These are phyloP conservation scores for Drosophila busckii DNA, from an alignment of 1,140 invertebrate genomes.

Conservation along the genomic window DNA sequence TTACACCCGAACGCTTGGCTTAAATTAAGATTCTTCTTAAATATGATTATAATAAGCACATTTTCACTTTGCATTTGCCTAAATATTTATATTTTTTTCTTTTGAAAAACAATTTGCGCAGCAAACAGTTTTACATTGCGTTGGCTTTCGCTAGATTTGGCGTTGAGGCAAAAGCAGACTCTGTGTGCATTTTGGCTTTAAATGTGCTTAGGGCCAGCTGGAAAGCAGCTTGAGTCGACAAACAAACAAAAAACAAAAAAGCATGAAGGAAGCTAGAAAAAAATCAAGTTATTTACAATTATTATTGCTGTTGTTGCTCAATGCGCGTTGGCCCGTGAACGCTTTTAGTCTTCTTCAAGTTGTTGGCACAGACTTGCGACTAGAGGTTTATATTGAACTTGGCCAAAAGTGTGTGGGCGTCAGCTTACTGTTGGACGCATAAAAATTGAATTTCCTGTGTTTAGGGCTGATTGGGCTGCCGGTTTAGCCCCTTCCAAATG, in stretches of 20 bases:
- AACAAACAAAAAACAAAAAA: slow-evolving; percentile 7
- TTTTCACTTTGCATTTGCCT: slow-evolving; percentile 9
- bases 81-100: slow-evolving; percentile 10
- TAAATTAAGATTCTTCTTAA: too few species aligned
- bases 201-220: slow-evolving; percentile 42
- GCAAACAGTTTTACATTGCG: slow-evolving; percentile 41
- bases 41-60: too few species aligned
- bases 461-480: slow-evolving; percentile 63
- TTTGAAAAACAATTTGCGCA: slow-evolving; percentile 50
- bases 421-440: slow-evolving; percentile 44
- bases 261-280: slow-evolving; percentile 8
- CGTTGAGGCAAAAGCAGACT: too few species aligned
- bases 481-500: slow-evolving; percentile 21
- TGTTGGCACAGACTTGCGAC: slow-evolving; percentile 37
- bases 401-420: slow-evolving; percentile 9
- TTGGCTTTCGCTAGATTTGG: slow-evolving; percentile 20
- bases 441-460: slow-evolving; percentile 71
- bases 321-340: slow-evolving; percentile 59
- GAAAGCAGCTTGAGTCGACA: slow-evolving; percentile 26
- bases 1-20: too few species aligned
- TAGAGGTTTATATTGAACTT: slow-evolving; percentile 40
- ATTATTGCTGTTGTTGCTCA: slow-evolving; percentile 47
- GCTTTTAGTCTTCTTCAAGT: slow-evolving; percentile 60
- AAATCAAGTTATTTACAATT: slow-evolving; percentile 72
- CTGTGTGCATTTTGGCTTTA: slow-evolving; percentile 35